Percentiles rank a stretch among this genome's conserved stretches.
Conservation (phyloP, 2,797 vertebrate genomes). For the Clarias pachynema region DNA sequence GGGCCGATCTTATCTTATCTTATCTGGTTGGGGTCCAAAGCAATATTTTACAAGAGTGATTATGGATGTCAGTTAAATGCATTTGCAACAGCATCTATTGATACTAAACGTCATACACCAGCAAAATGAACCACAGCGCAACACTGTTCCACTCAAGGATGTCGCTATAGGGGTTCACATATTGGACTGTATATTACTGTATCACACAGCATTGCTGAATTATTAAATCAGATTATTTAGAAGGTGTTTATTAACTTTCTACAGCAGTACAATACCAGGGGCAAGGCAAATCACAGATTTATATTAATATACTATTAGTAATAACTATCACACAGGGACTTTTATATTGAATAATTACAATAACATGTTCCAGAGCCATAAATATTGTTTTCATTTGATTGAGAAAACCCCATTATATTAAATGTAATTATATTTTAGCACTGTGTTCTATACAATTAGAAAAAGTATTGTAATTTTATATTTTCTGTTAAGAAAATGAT, state of each 20-base stretch:
- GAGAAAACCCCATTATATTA: background rate
- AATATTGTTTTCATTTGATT: background rate
- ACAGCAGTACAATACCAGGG: background rate
- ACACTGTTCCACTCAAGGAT: background rate
- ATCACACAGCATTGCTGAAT: background rate
- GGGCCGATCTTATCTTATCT: background rate
- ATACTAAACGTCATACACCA: background rate
- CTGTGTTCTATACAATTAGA: background rate
- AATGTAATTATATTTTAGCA: background rate
- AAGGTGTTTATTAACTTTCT: background rate
- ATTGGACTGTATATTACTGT: background rate
- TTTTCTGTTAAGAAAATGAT: background rate
- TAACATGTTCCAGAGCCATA: background rate
- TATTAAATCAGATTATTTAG: background rate
- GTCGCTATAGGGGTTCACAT: background rate
- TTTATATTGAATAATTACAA: background rate
- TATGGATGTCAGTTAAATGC: slow-evolving; percentile 6
- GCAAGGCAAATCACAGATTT: background rate
- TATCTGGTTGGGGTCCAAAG: slow-evolving; percentile 1
- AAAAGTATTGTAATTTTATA: background rate
- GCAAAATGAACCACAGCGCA: background rate
- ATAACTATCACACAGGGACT: background rate
- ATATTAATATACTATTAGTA: background rate
- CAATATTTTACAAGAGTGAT: background rate
- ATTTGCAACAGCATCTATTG: background rate